Evolutionary conservation across 2,888 invertebrate species (phyloP).

Genomic region (Drosophila fungiperda): DNA sequence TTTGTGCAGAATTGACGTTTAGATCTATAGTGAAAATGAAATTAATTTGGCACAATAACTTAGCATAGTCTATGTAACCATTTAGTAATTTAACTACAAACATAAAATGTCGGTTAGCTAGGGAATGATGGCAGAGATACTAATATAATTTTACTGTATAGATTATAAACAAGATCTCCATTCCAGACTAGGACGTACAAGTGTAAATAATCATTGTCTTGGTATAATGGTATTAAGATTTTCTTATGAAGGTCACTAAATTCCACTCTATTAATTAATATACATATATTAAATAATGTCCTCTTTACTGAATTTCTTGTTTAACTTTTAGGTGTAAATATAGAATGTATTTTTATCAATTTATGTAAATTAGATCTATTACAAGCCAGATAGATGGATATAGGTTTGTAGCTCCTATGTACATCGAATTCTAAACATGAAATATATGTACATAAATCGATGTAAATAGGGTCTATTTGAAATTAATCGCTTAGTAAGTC

Average conservation of each 20-base stretch:
- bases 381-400: neutral
- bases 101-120: neutral
- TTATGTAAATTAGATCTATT: neutral
- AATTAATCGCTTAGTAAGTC: neutral
- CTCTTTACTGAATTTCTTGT: neutral
- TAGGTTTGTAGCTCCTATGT: neutral
- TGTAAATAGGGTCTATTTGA: neutral
- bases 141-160: neutral
- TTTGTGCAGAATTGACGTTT: neutral
- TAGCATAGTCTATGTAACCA: neutral
- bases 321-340: neutral
- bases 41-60: neutral
- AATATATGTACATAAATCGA: neutral
- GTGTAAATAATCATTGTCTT: neutral
- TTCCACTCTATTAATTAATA: neutral
- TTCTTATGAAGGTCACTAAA: neutral
- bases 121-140: neutral
- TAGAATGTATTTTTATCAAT: neutral
- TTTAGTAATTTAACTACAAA: neutral
- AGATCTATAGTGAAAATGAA: neutral
- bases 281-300: neutral
- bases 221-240: neutral
- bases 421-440: neutral
- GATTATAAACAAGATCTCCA: neutral
- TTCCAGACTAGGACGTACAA: too few species aligned